Evolutionary conservation across 2,113 vertebrate genomes (phyloP).

Genomic region (Sinosuthora webbiana): DNA sequence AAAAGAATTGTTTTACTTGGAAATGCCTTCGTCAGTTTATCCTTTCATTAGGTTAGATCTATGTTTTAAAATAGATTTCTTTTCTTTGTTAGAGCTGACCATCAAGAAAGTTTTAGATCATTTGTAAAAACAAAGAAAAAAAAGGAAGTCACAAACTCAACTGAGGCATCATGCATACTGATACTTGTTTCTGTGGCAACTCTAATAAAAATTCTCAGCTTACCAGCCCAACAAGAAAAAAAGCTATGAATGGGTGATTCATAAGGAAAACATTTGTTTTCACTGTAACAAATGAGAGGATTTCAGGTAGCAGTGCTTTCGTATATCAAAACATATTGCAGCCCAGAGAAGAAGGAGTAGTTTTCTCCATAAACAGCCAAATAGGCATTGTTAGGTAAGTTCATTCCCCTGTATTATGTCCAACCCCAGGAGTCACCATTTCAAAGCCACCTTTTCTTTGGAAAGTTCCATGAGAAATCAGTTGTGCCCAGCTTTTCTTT

Average conservation of each 20-base stretch:
- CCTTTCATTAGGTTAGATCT: neutral
- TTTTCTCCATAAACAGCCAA: neutral
- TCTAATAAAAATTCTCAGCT: neutral
- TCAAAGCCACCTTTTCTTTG: neutral
- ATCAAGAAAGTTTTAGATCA: neutral
- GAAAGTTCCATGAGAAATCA: neutral
- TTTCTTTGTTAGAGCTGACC: neutral
- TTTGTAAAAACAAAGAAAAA: neutral
- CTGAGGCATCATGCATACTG: neutral
- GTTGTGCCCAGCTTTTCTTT: neutral
- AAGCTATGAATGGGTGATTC: neutral
- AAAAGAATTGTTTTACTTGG: conserved; percentile 29
- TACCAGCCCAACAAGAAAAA: neutral
- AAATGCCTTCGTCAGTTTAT: neutral
- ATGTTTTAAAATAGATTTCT: neutral
- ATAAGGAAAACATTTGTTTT: neutral
- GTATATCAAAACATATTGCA: neutral
- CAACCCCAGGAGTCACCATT: neutral
- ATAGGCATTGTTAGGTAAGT: neutral
- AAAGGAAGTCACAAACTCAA: neutral
- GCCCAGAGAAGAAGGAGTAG: neutral
- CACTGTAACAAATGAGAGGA: neutral
- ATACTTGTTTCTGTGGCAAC: neutral
- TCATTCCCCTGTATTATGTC: neutral
- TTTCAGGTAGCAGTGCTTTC: neutral